A percentile compares a stretch with the other conserved stretches of the same genome.
Evolutionary conservation across 2,113 vertebrate genomes (phyloP).

Genomic region (Cyanocitta stelleri): DNA sequence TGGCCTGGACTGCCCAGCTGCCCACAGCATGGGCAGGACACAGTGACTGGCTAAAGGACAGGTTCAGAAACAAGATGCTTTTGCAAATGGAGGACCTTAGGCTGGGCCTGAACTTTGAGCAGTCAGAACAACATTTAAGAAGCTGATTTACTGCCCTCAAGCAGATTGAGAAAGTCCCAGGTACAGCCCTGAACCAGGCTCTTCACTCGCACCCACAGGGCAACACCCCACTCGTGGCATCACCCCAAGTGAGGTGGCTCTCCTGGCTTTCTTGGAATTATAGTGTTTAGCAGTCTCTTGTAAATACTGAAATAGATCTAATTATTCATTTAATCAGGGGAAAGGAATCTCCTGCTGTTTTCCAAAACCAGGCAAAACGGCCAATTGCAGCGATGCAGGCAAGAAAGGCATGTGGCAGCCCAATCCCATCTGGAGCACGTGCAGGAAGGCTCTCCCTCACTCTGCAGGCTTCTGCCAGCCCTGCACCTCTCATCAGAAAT

Average conservation of each 20-base stretch:
- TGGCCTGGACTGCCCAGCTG: neutral
- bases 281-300: neutral
- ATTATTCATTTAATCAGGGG: neutral
- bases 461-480: neutral
- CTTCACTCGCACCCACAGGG: rapidly evolving
- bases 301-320: neutral
- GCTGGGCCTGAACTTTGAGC: neutral
- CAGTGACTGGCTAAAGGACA: rapidly evolving
- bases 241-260: neutral
- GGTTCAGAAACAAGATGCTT: neutral
- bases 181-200: neutral
- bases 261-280: neutral
- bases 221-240: neutral
- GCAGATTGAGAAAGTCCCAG: neutral
- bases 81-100: neutral
- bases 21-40: neutral
- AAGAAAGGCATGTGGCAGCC: neutral
- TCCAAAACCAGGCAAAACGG: neutral
- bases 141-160: neutral
- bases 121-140: neutral
- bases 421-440: rapidly evolving
- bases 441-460: neutral
- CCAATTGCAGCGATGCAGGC: neutral
- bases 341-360: neutral
- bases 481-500: neutral